Evolutionary conservation across 2,888 invertebrate species (phyloP).

Genomic region (Falcaria lacertinaria): DNA sequence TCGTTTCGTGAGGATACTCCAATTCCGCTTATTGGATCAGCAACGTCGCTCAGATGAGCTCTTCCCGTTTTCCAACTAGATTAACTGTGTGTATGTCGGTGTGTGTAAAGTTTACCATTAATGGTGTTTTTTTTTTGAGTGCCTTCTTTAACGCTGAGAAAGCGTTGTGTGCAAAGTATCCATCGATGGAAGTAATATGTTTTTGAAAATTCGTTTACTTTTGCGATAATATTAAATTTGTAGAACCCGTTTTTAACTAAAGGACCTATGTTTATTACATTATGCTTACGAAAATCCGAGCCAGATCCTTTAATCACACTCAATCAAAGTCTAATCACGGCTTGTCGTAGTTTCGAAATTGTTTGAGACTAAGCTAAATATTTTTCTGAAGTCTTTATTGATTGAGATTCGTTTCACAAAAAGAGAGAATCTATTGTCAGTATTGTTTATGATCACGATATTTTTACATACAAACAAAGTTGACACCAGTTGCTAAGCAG

Average conservation of each 20-base stretch:
- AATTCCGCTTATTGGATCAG: conserved; percentile 38
- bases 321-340: not conserved
- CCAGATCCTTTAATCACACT: not conserved
- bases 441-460: no score
- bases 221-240: not conserved
- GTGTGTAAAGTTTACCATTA: not conserved
- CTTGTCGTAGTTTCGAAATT: not conserved
- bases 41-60: conserved; percentile 14
- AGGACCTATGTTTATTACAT: not conserved
- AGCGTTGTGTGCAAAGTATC: not conserved
- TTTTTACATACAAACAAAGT: no score
- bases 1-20: conserved; percentile 26
- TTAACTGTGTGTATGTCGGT: not conserved
- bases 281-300: not conserved
- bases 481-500: no score
- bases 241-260: not conserved
- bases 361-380: not conserved
- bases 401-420: no score
- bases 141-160: not conserved
- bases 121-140: not conserved
- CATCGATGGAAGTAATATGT: not conserved
- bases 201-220: not conserved
- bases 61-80: conserved; percentile 8
- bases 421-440: no score
- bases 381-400: no score